Base-by-base conservation (phyloP, 2,888 invertebrate genomes). In the Eremobia ochroleuca region DNA sequence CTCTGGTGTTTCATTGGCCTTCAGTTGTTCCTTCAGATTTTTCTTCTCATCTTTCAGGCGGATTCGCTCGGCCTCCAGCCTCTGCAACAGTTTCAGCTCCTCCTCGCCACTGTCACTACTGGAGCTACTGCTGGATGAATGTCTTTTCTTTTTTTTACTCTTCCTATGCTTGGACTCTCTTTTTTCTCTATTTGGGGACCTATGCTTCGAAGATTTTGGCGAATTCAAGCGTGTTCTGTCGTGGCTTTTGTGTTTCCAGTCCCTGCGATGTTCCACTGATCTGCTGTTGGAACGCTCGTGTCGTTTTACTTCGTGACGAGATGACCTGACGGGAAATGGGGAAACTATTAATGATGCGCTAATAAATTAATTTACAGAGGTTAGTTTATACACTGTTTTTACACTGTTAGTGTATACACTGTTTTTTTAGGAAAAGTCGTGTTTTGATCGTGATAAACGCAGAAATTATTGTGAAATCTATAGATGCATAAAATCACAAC, bases 1-100 rank as follows among this genome's bases (percentile, higher is more conserved):
- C 94, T 99, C 99, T 0, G 99, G 98, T 0, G 99, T 99, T 96
- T 99, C 99, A 74, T 98, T 98, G 0, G 98, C 98, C 94, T 99
- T 99, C 92, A 98, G 92, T 73, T 97, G 90, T 87, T 98, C 98
- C 88, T 99, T 99, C 77, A 97, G 97, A 4, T 97, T 97, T 79
- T 97, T 97, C 73, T 97, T 97, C 67, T 98, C 98, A 46, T 98
- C 97, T 15, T 97, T 94, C 59, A 97, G 96, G 71, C 97, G 97
- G 28, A 97, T 88, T 1, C 98, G 95, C 89, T 98, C 98, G 0
- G 98, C 97, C 90, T 98, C 98, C 28, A 99, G 94, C 87, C 98
- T 97, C 91, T 98, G 97, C 83, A 99, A 92, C 40, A 99, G 91
- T 90, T 98, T 97, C 0, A 98, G 91, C 21, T 98, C 98, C 83